Base-by-base conservation (phyloP, 2,888 invertebrate genomes). In the Drosophila fungiperda region DNA sequence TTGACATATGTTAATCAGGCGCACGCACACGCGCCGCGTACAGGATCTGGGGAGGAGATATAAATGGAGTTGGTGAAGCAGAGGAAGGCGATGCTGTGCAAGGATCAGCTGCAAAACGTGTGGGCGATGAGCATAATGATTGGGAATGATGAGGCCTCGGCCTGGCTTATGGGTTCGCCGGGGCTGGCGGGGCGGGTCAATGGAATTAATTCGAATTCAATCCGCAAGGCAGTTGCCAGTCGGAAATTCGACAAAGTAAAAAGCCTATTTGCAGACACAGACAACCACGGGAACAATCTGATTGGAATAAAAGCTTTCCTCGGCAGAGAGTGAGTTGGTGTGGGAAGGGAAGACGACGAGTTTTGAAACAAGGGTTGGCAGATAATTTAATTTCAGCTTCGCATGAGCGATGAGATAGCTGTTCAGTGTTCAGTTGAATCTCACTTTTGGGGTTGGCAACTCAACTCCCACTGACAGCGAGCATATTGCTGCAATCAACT, bases 401-500 rank as follows among this genome's bases (percentile, higher is more conserved):
- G 92, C 89, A 83, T 76, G 82, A 80, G 68, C 88, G 85, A 85
- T 82, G 87, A 91, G 87, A 88, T 90, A 82, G 84, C 74, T 45
- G 45, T 45, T 59, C 68, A 38, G 36, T 54, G 38, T 23, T 35
- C 52, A 42, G 42, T 63, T 54, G 61, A 36, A 40, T 55, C 40
- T 8, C 32, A n/a, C 33, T 26, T 45, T 60, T 59, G 63, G 59
- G 78, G 78, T 26, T 35, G 40, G 29, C 58, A 20, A 40, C 54
- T 59, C 33, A 59, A 15, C 38, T 48, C 45, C 57, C 52, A 70
- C 71, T 73, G 87, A 87, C 86, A 87, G 82, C 80, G 72, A 92
- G 90, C 92, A 92, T 92, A 92, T 92, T 92, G 92, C 90, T 83
- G 92, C 93, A 92, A 92, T 92, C 92, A 92, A 89, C 92, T 93